Evolutionary conservation across 2,797 vertebrate genomes (phyloP).

Genomic region (Hybognathus amarus): DNA sequence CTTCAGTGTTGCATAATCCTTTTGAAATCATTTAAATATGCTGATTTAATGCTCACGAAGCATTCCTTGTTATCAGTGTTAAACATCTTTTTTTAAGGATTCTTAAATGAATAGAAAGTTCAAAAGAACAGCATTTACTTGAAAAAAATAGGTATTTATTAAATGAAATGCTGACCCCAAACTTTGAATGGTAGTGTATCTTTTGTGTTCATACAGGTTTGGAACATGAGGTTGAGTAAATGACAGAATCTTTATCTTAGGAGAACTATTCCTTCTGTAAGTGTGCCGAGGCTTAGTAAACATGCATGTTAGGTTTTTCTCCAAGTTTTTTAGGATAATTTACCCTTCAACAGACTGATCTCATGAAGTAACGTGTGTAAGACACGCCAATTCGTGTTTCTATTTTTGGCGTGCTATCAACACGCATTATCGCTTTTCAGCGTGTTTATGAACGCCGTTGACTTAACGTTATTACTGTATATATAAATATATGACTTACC

Average conservation of each 20-base stretch:
- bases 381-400: no score
- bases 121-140: neutral
- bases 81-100: no score
- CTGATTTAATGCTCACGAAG: neutral
- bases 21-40: neutral
- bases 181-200: neutral
- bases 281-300: slow-evolving; percentile 45
- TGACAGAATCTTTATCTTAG: neutral
- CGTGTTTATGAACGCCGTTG: no score
- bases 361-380: no score
- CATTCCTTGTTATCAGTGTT: neutral
- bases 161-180: neutral
- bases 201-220: neutral
- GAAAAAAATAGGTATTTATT: neutral
- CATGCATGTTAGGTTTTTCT: slow-evolving; percentile 61
- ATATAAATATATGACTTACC: no score
- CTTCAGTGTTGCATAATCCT: neutral
- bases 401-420: no score
- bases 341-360: no score
- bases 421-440: no score
- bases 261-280: neutral
- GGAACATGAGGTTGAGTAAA: neutral
- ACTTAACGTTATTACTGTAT: no score
- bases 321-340: slow-evolving; percentile 52
- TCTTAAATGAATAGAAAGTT: neutral